A percentile compares a stretch with the other conserved stretches of the same genome.
Conservation (phyloP, 1,140 invertebrate genomes). For the Gerris buenoi region DNA sequence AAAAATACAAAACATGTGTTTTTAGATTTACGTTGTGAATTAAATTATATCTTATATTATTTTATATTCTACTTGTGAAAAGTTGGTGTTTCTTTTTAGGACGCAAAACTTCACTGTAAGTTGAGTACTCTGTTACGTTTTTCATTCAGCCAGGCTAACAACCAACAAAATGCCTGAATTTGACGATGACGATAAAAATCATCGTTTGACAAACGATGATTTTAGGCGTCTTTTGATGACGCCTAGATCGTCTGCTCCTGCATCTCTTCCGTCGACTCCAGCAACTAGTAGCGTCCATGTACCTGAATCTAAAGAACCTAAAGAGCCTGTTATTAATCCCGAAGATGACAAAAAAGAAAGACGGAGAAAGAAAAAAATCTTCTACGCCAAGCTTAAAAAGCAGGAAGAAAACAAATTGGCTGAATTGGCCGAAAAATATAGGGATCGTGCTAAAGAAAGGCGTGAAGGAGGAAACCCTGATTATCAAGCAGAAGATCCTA, state of each 20-base stretch:
- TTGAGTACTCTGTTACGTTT: too few species aligned
- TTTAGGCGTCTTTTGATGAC: slow-evolving; percentile 93
- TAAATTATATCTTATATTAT: too few species aligned
- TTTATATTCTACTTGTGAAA: too few species aligned
- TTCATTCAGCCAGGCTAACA: too few species aligned
- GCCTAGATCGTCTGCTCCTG: slow-evolving; percentile 52
- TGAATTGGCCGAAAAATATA: slow-evolving; percentile 86
- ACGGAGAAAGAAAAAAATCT: slow-evolving; percentile 71
- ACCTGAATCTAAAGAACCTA: slow-evolving; percentile 9
- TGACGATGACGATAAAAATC: slow-evolving; percentile 38
- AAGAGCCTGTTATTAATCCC: slow-evolving; percentile 18
- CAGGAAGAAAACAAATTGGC: slow-evolving; percentile 92
- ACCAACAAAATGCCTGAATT: slow-evolving; percentile 17
- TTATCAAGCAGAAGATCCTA: slow-evolving; percentile 64
- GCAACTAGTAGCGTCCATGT: slow-evolving; percentile 1
- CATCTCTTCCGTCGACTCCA: slow-evolving; percentile 28
- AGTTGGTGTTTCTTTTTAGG: too few species aligned
- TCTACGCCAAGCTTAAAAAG: slow-evolving; percentile 86
- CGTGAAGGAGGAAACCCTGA: slow-evolving; percentile 73
- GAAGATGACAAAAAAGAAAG: slow-evolving; percentile 49
- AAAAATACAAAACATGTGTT: too few species aligned
- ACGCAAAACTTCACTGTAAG: too few species aligned
- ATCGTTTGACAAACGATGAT: slow-evolving; percentile 84
- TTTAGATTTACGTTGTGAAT: too few species aligned
- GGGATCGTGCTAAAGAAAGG: slow-evolving; percentile 84